phyloP scores from a whole-genome alignment of 2,888 invertebrate genomes.

The Caenorhabditis imperialis region DNA sequence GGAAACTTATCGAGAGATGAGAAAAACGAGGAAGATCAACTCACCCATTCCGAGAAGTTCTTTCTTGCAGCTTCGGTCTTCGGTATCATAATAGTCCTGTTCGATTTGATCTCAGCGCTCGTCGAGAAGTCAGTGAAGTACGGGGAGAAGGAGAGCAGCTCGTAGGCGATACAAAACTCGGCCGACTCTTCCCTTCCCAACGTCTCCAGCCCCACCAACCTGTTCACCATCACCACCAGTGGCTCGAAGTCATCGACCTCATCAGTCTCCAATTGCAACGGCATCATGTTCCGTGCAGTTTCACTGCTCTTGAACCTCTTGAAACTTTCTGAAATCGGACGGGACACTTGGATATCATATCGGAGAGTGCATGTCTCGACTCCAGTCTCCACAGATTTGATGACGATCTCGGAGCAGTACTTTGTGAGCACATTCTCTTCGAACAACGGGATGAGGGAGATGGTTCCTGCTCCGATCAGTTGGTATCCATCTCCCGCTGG shows the following conservation, averaged over 20 bases:
- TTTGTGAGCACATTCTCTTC: conserved; percentile 41
- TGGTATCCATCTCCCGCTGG: conserved; percentile 65
- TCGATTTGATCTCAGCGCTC: conserved; percentile 32
- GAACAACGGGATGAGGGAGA: conserved; percentile 66
- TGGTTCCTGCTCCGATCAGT: conserved; percentile 61
- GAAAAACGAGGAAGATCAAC: neutral
- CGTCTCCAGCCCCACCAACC: conserved; percentile 27
- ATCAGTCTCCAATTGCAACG: conserved; percentile 15
- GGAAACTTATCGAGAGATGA: conserved; percentile 24
- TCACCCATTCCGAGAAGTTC: conserved; percentile 19
- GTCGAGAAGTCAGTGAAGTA: conserved; percentile 61
- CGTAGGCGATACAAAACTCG: conserved; percentile 61
- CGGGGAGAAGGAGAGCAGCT: conserved; percentile 63
- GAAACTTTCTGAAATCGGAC: conserved; percentile 39
- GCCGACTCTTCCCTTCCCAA: conserved; percentile 14
- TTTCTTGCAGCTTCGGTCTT: conserved; percentile 31
- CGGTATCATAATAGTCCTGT: conserved; percentile 42
- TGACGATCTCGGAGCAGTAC: conserved; percentile 38
- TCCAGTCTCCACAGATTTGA: conserved; percentile 46
- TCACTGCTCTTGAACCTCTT: conserved; percentile 47
- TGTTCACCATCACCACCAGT: conserved; percentile 43
- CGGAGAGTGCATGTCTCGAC: conserved; percentile 37
- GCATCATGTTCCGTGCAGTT: conserved; percentile 35
- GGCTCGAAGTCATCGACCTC: conserved; percentile 35
- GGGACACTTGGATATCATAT: conserved; percentile 45